These are phyloP conservation scores for Nyleta sp. DNA, from an alignment of 2,888 invertebrate genomes.

Conservation along the genomic window DNA sequence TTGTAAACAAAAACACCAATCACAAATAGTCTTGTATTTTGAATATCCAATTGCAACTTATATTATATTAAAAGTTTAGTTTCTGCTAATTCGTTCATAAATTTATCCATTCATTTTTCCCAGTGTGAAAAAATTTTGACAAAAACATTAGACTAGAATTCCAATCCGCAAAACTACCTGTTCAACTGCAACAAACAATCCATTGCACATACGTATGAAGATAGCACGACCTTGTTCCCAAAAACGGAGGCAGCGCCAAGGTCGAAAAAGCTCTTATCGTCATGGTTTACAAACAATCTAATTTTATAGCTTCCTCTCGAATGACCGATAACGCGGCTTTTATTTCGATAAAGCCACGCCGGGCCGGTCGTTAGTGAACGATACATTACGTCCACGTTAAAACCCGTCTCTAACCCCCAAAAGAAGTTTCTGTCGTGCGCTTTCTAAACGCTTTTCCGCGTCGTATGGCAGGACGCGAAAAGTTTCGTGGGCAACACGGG, in stretches of 20 bases:
- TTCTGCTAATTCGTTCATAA: too few relatives aligned
- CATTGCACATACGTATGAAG: too few relatives aligned
- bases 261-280: conserved; percentile 18
- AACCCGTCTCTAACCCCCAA: background rate
- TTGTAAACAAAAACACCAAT: too few relatives aligned
- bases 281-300: conserved; percentile 12
- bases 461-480: background rate
- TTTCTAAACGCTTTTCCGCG: conserved; percentile 30
- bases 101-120: too few relatives aligned
- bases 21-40: too few relatives aligned
- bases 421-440: conserved; percentile 7
- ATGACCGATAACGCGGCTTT: conserved; percentile 25
- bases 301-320: conserved; percentile 12
- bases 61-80: too few relatives aligned
- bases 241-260: background rate
- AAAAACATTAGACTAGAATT: too few relatives aligned
- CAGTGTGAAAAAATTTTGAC: too few relatives aligned
- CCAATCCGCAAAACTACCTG: too few relatives aligned
- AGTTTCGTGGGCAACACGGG: background rate
- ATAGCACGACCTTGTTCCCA: conserved; percentile 29
- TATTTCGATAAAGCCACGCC: conserved; percentile 18
- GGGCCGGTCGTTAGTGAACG: background rate
- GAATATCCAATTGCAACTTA: too few relatives aligned
- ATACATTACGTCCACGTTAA: conserved; percentile 15
- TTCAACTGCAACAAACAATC: background rate